Conservation (phyloP, 2,113 vertebrate genomes). For the Pogonocichla stellata region DNA sequence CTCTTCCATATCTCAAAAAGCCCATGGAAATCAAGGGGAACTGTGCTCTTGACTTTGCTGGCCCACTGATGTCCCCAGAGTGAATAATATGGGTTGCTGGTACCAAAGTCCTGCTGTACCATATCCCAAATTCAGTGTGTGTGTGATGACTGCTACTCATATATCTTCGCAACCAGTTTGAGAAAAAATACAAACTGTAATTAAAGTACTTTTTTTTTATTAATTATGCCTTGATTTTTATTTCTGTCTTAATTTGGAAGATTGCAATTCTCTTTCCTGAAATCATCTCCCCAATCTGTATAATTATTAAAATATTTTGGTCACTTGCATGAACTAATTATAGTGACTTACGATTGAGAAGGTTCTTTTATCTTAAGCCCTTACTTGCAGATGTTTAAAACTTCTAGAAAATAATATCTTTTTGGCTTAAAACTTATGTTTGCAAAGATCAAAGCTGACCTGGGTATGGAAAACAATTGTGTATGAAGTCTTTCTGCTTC, state of each 20-base stretch:
- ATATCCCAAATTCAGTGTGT: background rate
- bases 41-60: background rate
- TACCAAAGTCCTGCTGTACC: background rate
- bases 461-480: background rate
- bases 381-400: conserved; percentile 8
- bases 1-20: background rate
- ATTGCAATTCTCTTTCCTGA: background rate
- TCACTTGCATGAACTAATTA: conserved; percentile 31
- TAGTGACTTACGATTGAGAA: background rate
- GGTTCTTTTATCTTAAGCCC: background rate
- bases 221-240: background rate
- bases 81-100: background rate
- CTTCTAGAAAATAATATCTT: background rate
- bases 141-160: background rate
- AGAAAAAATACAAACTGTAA: background rate
- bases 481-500: background rate
- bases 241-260: background rate
- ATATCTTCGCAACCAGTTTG: background rate
- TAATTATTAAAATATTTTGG: conserved; percentile 54
- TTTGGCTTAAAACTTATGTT: background rate
- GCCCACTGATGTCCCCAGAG: background rate
- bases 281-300: background rate
- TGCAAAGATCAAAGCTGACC: background rate
- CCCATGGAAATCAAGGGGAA: background rate
- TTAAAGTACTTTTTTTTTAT: background rate